Percentiles rank a stretch among this genome's conserved stretches.
These are phyloP conservation scores for Eupithecia subfuscata DNA, from an alignment of 2,888 invertebrate genomes.

Conservation along the genomic window DNA sequence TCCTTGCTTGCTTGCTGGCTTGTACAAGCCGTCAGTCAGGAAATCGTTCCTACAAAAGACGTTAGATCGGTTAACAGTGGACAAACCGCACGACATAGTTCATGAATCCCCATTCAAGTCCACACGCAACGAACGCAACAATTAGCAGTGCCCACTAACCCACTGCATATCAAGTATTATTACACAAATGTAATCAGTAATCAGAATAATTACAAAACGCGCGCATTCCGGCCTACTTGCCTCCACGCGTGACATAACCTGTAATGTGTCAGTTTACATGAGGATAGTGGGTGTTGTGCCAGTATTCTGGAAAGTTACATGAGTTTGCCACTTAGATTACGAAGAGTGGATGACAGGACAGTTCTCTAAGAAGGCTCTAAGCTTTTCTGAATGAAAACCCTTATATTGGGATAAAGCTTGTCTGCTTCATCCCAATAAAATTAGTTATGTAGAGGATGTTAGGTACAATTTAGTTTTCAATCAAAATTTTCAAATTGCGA, in stretches of 20 bases:
- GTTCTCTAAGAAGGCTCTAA: neutral
- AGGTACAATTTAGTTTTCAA: neutral
- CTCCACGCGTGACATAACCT: constrained; percentile 54
- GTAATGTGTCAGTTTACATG: constrained; percentile 17
- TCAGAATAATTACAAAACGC: constrained; percentile 60
- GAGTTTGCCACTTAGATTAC: neutral
- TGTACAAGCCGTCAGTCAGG: neutral
- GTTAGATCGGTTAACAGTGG: neutral
- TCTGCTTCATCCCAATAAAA: no score
- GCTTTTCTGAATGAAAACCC: neutral
- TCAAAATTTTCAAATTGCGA: neutral
- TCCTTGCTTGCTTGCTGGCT: no score
- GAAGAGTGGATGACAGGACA: neutral
- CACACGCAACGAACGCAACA: constrained; percentile 18
- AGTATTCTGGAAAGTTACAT: neutral
- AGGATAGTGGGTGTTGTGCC: constrained; percentile 13
- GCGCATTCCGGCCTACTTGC: constrained; percentile 61
- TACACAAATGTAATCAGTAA: constrained; percentile 49
- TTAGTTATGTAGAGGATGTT: neutral
- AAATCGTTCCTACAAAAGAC: neutral
- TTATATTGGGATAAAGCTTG: no score
- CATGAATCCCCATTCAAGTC: neutral
- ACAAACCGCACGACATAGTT: neutral
- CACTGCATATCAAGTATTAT: constrained; percentile 42
- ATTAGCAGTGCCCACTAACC: constrained; percentile 24